phyloP scores from a whole-genome alignment of 1,140 invertebrate genomes.

The Odontomachus brunneus region DNA sequence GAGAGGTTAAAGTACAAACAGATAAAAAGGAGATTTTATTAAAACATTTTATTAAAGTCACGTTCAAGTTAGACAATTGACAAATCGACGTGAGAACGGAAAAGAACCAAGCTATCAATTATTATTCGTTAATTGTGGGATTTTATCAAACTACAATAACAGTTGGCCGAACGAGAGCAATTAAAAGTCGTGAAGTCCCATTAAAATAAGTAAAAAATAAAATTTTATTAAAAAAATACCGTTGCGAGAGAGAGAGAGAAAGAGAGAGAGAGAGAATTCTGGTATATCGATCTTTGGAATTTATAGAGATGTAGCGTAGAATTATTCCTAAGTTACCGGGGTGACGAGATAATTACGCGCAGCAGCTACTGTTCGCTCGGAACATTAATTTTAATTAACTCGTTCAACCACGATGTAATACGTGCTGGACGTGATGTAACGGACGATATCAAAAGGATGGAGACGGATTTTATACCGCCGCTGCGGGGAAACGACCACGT shows the following conservation, averaged over 20 bases:
- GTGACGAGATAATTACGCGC: slow-evolving; percentile 61
- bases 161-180: background rate
- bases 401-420: slow-evolving; percentile 60
- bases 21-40: too few relatives aligned
- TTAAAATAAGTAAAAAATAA: too few relatives aligned
- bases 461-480: slow-evolving; percentile 11
- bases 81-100: too few relatives aligned
- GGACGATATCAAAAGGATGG: slow-evolving; percentile 49
- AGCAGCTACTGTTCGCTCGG: slow-evolving; percentile 46
- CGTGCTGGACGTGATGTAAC: slow-evolving; percentile 62
- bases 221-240: too few relatives aligned
- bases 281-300: slow-evolving; percentile 24
- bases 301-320: slow-evolving; percentile 16
- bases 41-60: too few relatives aligned
- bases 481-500: slow-evolving; percentile 1
- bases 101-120: background rate
- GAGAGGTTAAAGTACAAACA: too few relatives aligned
- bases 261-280: too few relatives aligned
- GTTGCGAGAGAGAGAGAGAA: too few relatives aligned
- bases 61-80: too few relatives aligned
- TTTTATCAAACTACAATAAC: background rate
- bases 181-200: background rate
- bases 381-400: slow-evolving; percentile 73
- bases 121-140: background rate
- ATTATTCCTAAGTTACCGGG: slow-evolving; percentile 59